These are phyloP conservation scores for Cephus pygmeus DNA, from an alignment of 2,888 invertebrate genomes.

Conservation along the genomic window DNA sequence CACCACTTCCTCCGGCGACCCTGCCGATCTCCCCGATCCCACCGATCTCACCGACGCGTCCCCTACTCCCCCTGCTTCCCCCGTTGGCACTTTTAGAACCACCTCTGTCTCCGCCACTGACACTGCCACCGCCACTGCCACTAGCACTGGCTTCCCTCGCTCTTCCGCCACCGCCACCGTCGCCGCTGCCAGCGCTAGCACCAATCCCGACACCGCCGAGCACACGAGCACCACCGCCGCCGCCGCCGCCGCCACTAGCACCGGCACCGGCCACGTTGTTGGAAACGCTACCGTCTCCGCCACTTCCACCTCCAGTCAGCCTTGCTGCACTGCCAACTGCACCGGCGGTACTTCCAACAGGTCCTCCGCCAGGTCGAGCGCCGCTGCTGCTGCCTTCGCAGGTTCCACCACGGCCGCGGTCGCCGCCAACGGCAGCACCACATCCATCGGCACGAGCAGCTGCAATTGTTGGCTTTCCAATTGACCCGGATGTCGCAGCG, in stretches of 20 bases:
- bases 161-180: conserved; percentile 8
- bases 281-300: conserved; percentile 34
- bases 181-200: conserved; percentile 25
- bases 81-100: conserved; percentile 29
- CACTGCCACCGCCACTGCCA: conserved; percentile 19
- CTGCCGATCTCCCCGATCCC: conserved; percentile 16
- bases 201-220: conserved; percentile 28
- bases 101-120: conserved; percentile 21
- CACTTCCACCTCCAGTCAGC: conserved; percentile 20
- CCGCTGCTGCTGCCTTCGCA: too few species aligned
- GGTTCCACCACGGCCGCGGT: too few species aligned
- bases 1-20: too few species aligned
- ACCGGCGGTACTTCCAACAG: too few species aligned
- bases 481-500: too few species aligned
- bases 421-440: too few species aligned
- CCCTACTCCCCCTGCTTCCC: conserved; percentile 25
- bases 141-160: conserved; percentile 13
- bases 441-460: too few species aligned
- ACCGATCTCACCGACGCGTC: conserved; percentile 24
- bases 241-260: conserved; percentile 25
- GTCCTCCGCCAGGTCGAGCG: too few species aligned
- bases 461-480: too few species aligned
- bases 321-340: not conserved
- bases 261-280: conserved; percentile 35
- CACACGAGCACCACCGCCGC: conserved; percentile 24